Percentiles rank a stretch among this genome's conserved stretches.
phyloP scores from a whole-genome alignment of 2,888 invertebrate species.

The Lomographa bimaculata region DNA sequence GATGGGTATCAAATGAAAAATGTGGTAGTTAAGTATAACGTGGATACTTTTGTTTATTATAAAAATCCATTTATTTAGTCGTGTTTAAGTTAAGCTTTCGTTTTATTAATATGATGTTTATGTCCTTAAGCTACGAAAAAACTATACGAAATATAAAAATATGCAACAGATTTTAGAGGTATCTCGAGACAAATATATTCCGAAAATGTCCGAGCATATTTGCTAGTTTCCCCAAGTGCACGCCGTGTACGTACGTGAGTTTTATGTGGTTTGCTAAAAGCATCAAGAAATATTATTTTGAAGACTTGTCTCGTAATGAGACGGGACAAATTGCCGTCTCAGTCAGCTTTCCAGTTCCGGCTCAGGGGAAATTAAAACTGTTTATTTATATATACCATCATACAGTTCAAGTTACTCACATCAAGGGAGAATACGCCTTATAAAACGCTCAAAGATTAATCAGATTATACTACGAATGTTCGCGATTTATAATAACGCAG shows the following conservation, averaged over 20 bases:
- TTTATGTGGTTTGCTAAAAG: neutral
- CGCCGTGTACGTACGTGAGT: neutral
- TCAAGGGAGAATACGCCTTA: slow-evolving; percentile 41
- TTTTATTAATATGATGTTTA: no score
- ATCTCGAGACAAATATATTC: neutral
- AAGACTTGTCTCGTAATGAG: slow-evolving; percentile 57
- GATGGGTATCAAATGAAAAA: no score
- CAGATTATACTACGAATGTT: slow-evolving; percentile 29
- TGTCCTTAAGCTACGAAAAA: no score
- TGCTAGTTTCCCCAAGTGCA: slow-evolving; percentile 1
- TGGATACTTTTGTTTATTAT: no score
- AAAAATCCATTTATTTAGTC: no score
- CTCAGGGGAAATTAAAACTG: slow-evolving; percentile 68
- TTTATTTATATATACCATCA: slow-evolving; percentile 50
- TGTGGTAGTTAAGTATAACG: no score
- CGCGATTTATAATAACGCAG: slow-evolving; percentile 28
- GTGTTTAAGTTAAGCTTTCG: no score
- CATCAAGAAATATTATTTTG: slow-evolving; percentile 39
- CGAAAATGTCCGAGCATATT: neutral
- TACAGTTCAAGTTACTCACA: slow-evolving; percentile 39
- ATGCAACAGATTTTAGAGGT: no score
- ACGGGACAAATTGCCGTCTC: slow-evolving; percentile 54
- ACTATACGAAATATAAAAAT: no score
- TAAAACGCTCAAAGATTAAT: slow-evolving; percentile 29
- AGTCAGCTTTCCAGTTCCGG: slow-evolving; percentile 41